Conservation (phyloP, 92 coral and sea anemone species). For the Muricea muricata region DNA sequence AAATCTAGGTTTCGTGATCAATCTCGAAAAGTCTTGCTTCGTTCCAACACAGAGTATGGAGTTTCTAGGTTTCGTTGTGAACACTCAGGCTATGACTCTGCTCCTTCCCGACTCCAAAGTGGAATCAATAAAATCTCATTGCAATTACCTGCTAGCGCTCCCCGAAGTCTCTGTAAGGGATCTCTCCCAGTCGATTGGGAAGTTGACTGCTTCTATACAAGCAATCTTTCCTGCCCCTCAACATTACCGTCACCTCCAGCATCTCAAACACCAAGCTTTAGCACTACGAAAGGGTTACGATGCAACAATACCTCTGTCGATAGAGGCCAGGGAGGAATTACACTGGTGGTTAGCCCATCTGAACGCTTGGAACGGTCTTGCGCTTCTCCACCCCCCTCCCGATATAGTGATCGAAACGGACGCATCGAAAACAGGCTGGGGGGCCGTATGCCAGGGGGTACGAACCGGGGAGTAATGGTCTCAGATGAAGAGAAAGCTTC, state of each 20-base stretch:
- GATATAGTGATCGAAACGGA: too few relatives aligned
- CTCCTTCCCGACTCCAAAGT: not conserved
- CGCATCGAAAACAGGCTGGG: not conserved
- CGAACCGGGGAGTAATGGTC: too few relatives aligned
- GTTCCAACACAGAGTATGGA: too few relatives aligned
- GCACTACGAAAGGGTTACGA: too few relatives aligned
- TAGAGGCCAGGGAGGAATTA: too few relatives aligned
- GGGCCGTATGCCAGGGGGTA: not conserved
- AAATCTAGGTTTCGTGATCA: not conserved
- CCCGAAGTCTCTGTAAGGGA: not conserved
- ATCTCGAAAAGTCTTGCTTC: not conserved
- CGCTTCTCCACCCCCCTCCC: too few relatives aligned
- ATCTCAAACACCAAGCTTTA: too few relatives aligned
- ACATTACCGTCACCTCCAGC: too few relatives aligned
- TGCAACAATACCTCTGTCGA: too few relatives aligned
- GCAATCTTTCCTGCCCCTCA: not conserved
- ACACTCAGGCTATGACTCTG: not conserved
- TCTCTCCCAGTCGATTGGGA: not conserved
- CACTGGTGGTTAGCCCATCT: too few relatives aligned
- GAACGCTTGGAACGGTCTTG: too few relatives aligned
- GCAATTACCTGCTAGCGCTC: not conserved
- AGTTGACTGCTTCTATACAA: not conserved
- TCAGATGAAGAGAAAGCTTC: not conserved
- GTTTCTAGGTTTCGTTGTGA: not conserved
- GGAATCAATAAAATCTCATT: not conserved